Percentiles rank a stretch among this genome's conserved stretches.
Evolutionary conservation across 2,113 vertebrate species (phyloP).

Genomic region (Thamnaconus septentrionalis): DNA sequence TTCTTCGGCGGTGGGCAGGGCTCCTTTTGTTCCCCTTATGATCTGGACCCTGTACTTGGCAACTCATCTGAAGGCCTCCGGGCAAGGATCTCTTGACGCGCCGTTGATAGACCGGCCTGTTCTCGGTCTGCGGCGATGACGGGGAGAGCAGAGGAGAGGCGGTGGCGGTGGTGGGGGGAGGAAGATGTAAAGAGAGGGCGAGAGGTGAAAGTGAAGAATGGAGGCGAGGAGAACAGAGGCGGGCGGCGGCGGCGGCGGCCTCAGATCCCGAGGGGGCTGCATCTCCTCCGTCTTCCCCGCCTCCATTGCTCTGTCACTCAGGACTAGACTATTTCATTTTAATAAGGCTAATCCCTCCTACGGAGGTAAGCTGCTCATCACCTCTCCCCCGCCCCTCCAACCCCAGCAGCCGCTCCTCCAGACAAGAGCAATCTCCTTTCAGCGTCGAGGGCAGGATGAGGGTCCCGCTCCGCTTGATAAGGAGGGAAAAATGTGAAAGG

Average conservation of each 20-base stretch:
- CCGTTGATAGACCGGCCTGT: slow-evolving; percentile 68
- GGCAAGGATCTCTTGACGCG: slow-evolving; percentile 58
- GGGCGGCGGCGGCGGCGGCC: slow-evolving; percentile 33
- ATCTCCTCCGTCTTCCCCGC: slow-evolving; percentile 34
- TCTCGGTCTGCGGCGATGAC: slow-evolving; percentile 51
- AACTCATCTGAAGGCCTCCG: slow-evolving; percentile 69
- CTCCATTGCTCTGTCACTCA: slow-evolving; percentile 74
- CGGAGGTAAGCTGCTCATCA: slow-evolving; percentile 73
- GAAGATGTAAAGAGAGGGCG: slow-evolving; percentile 5
- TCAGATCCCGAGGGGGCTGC: slow-evolving; percentile 53
- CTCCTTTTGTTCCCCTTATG: slow-evolving; percentile 46
- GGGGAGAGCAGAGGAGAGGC: slow-evolving; percentile 48
- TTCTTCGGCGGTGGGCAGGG: not conserved
- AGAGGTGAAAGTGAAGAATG: slow-evolving; percentile 73
- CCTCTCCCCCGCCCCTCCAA: slow-evolving; percentile 39
- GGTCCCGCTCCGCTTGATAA: slow-evolving; percentile 56
- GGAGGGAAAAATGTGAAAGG: slow-evolving; percentile 70
- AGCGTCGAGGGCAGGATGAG: slow-evolving; percentile 56
- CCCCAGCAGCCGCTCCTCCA: slow-evolving; percentile 21
- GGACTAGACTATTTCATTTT: slow-evolving; percentile 73
- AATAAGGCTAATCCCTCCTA: slow-evolving; percentile 73
- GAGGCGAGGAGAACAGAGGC: slow-evolving; percentile 56
- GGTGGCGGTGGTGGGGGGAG: slow-evolving; percentile 23
- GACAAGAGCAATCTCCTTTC: slow-evolving; percentile 62
- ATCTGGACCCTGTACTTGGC: slow-evolving; percentile 71